A percentile compares a stretch with the other conserved stretches of the same genome.
phyloP scores from a whole-genome alignment of 2,797 vertebrate species.

The Poecilia velifera region DNA sequence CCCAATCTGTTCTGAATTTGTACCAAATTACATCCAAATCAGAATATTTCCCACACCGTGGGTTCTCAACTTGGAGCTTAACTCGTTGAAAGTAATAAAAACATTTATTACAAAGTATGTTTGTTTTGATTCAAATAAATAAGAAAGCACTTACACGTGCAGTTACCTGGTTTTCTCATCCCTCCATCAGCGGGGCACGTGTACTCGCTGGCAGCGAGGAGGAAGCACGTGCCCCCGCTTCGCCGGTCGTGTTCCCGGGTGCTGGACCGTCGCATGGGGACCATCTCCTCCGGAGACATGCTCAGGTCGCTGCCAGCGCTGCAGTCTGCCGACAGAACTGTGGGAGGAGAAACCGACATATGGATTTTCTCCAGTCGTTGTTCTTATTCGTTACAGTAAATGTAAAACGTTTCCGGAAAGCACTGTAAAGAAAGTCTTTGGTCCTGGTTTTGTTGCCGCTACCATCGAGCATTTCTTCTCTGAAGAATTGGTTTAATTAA shows the following conservation, averaged over 20 bases:
- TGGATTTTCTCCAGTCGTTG: not conserved
- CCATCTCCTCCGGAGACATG: slow-evolving; percentile 90
- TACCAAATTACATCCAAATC: not conserved
- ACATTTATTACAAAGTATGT: not conserved
- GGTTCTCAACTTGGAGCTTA: not conserved
- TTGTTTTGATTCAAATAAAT: not conserved
- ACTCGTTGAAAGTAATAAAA: not conserved
- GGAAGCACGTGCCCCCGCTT: slow-evolving; percentile 92
- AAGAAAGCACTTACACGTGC: not conserved
- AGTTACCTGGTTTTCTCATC: slow-evolving; percentile 91
- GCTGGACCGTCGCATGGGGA: slow-evolving; percentile 92
- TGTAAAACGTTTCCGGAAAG: not conserved
- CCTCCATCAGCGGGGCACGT: slow-evolving; percentile 90
- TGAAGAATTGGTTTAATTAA: not conserved
- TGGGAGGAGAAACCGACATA: slow-evolving; percentile 3
- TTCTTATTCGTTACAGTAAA: not conserved
- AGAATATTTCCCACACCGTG: not conserved
- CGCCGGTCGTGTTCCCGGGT: slow-evolving; percentile 91
- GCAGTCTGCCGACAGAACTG: slow-evolving; percentile 93
- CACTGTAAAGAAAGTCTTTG: not conserved
- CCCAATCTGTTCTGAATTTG: not conserved
- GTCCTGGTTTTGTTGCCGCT: not conserved
- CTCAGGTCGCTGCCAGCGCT: slow-evolving; percentile 94
- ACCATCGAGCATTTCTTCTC: not conserved
- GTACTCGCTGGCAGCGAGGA: slow-evolving; percentile 94